Evolutionary conservation across 2,888 invertebrate genomes (phyloP), one percentile per base, ranked within the genome.

Genomic region (Tenthredo notha): DNA sequence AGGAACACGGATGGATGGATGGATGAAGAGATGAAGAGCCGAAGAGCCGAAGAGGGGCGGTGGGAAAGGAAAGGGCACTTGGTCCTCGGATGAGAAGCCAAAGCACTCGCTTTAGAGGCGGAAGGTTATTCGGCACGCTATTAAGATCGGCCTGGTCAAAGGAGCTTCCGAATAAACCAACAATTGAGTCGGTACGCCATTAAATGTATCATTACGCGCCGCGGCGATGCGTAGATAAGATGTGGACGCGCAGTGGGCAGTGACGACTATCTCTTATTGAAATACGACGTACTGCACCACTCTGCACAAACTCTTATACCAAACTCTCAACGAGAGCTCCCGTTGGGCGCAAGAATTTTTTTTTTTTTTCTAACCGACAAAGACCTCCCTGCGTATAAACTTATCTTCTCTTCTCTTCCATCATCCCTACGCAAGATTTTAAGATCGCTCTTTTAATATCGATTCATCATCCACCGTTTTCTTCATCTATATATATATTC

Each of bases 141-240:
- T 61, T 61, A 37, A n/a, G 61, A 78, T 82, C 80, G 85, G 80
- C 82, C 67, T 33, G 67, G 25, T 85, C 85, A 85, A 85, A 85
- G 85, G 85, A 82, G 85, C 85, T 85, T 85, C 85, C 85, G 85
- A 85, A 85, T 85, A 85, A 82, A 85, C 80, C 80, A 82, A 85
- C 85, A 85, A 85, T 85, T 85, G 85, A 85, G 67, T 70, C 67
- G 15, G 85, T 85, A 50, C 78, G 82, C 85, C 85, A 85, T 85
- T 85, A 85, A 85, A 85, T 85, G 85, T 85, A 85, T 85, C 85
- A 85, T 85, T 85, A 85, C 85, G 67, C 54, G 80, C 80, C 47
- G 78, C 85, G 85, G 85, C 70, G 85, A 85, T 85, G 70, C 85
- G 80, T 85, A 85, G 85, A 85, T 85, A 82, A 84, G 84, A 77